Base-by-base conservation (phyloP, 2,888 invertebrate species). In the Ectropis crepuscularia region DNA sequence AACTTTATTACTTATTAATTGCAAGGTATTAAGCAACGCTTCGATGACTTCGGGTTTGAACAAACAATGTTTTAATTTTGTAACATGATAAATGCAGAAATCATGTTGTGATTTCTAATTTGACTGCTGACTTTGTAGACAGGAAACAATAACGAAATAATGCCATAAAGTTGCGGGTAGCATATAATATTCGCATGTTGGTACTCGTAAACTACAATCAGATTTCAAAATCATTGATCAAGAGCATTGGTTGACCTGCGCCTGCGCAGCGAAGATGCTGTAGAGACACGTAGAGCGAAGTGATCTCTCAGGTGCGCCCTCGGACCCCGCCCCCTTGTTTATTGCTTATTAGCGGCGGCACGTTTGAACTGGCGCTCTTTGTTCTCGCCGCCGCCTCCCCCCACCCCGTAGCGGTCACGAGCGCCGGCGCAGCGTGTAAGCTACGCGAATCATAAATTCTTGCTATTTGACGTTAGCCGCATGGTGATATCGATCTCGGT, bases 291-390 rank as follows among this genome's bases (percentile, higher is more conserved):
- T 63, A 61, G 66, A 62, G 83, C 83, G 86, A 86, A 88, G 84
- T 88, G 90, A 91, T 92, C 87, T 88, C 85, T 92, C 90, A 89
- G 90, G 87, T 90, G 90, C 86, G 87, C 87, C 87, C 82, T 79
- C 81, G 77, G 83, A 83, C 85, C 80, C 90, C 92, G 89, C 92
- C 92, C 92, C 90, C 92, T 92, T 92, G 92, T 92, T 92, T 92
- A 92, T 92, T 92, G 92, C 92, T 92, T 92, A 92, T 92, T 92
- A 92, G 91, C 90, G 86, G 91, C 92, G 92, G 92, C 88, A 79
- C 89, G 86, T 90, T 92, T 92, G 91, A 89, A 87, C 86, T 84
- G 85, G 78, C 79, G 81, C 82, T 85, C 92, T 91, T 92, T 92
- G 91, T 92, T 90, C 90, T 91, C 85, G 86, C 92, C 92, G 91